Conservation (phyloP, 2,888 invertebrate species). For the Folsomia manolachei region DNA sequence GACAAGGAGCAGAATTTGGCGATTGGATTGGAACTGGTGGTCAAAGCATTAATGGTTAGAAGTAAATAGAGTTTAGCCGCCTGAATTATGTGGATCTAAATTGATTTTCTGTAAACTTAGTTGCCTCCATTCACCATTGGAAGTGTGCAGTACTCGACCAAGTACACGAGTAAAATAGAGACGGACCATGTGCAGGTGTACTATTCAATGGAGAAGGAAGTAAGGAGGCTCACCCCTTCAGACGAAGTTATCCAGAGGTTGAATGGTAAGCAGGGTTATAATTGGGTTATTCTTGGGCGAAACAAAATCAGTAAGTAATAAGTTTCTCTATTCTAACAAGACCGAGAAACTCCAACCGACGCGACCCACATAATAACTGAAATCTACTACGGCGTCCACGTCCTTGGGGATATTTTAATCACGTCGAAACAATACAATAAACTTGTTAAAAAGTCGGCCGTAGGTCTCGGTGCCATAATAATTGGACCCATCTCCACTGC, state of each 20-base stretch:
- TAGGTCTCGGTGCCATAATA: neutral
- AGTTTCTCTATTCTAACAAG: too few species aligned
- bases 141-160: neutral
- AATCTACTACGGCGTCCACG: neutral
- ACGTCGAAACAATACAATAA: neutral
- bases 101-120: too few species aligned
- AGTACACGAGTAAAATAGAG: neutral
- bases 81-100: too few species aligned
- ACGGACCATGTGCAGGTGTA: conserved; percentile 3
- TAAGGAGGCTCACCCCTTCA: neutral
- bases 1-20: neutral
- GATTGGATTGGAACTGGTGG: neutral
- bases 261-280: too few species aligned
- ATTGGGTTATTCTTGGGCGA: too few species aligned
- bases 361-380: neutral
- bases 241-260: too few species aligned
- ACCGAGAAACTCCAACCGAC: too few species aligned
- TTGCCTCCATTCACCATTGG: neutral
- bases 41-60: too few species aligned
- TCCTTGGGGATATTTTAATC: neutral
- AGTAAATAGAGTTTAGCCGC: too few species aligned
- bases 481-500: neutral
- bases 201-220: neutral
- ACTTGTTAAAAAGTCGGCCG: neutral
- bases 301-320: too few species aligned